phyloP scores from a whole-genome alignment of 2,888 invertebrate species.

The Lasioglossum leucozonium region DNA sequence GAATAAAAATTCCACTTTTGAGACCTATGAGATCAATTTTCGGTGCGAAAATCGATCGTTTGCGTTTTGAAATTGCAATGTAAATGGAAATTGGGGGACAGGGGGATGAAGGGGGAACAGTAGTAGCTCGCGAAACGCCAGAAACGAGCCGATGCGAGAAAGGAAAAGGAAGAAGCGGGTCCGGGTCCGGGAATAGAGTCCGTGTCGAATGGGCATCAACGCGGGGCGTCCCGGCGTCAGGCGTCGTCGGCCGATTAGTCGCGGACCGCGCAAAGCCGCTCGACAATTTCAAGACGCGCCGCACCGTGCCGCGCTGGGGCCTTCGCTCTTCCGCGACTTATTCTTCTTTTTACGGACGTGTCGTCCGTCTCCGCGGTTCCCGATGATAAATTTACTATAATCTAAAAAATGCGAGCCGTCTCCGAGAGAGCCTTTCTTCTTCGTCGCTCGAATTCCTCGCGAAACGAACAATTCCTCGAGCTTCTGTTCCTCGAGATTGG shows the following conservation, averaged over 20 bases:
- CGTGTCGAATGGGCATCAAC: slow-evolving; percentile 80
- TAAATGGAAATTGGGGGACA: neutral
- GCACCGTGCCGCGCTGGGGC: slow-evolving; percentile 40
- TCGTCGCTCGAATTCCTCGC: slow-evolving; percentile 25
- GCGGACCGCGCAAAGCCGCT: slow-evolving; percentile 70
- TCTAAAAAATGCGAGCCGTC: slow-evolving; percentile 54
- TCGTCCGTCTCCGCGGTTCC: slow-evolving; percentile 41
- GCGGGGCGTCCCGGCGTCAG: slow-evolving; percentile 78
- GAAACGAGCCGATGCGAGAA: slow-evolving; percentile 29
- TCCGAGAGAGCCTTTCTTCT: neutral
- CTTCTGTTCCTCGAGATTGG: neutral
- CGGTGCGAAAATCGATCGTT: too few species aligned
- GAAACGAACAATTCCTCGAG: slow-evolving; percentile 11
- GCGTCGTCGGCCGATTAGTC: slow-evolving; percentile 82
- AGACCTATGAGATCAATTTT: neutral
- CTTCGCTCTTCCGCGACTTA: slow-evolving; percentile 26
- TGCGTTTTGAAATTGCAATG: too few species aligned
- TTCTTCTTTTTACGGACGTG: slow-evolving; percentile 37
- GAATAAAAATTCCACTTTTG: too few species aligned
- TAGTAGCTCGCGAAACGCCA: neutral
- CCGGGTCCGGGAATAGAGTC: slow-evolving; percentile 77
- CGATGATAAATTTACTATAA: slow-evolving; percentile 60
- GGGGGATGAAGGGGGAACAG: neutral
- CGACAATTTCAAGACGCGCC: slow-evolving; percentile 54
- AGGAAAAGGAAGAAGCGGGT: slow-evolving; percentile 55